Base-by-base conservation (phyloP, 2,888 invertebrate genomes). In the Fragum fragum region DNA sequence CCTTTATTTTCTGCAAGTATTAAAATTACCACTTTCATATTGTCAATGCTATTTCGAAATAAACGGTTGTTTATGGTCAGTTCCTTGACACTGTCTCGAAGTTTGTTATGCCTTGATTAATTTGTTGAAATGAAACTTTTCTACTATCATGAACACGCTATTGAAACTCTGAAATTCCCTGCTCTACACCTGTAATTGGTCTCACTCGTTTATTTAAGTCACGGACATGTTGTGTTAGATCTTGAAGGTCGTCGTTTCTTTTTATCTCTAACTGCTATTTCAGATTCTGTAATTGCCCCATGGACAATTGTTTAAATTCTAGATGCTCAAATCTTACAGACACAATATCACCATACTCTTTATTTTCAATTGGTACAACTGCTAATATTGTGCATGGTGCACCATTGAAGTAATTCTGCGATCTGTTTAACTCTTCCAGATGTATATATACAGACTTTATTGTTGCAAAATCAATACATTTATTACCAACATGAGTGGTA, bases 381-480 rank as follows among this genome's bases (percentile, higher is more conserved):
- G n/a, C n/a, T n/a, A n/a, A n/a, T n/a, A n/a, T n/a, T 55, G 21
- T 81, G 61, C 73, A 70, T 21, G 77, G 81, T 18, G 57, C 69
- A 55, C 77, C 81, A 72, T 77, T 36, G 71, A 77, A 71, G 63
- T 29, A 74, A 47, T 77, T 81, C 21, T 74, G 23, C 52, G 76
- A 52, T 14, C 32, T 76, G 52, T 73, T 81, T 73, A 77, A 11
- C 59, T 81, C 77, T 29, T 81, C 72, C 9, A 81, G 63, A 77
- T 81, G 81, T 26, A 81, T 47, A 74, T 71, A 74, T 68, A 81
- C 18, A 39, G 32, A 71, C 32, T 36, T 36, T 36, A 36, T 9
- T 36, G 32, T 36, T 6, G 32, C 9, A 36, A 36, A 36, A 36
- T 81, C 69, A 53, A 81, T 26, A 59, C 55, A 47, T 32, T 42